Evolutionary conservation across 2,113 vertebrate species (phyloP), one percentile per base, ranked within the genome.

Genomic region (Gavia stellata): DNA sequence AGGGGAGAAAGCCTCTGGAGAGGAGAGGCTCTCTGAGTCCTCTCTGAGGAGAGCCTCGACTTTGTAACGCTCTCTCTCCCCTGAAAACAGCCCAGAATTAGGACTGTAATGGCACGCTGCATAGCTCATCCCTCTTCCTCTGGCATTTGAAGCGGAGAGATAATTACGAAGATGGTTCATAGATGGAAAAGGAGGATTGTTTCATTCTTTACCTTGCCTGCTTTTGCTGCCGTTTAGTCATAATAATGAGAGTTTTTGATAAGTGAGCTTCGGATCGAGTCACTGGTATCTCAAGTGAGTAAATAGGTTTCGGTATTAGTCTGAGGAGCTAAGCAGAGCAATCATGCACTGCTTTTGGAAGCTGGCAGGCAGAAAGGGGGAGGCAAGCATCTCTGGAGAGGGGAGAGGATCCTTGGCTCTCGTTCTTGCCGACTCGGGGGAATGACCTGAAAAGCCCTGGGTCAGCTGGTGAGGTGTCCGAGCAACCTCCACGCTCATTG

Each of bases 151-250:
- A 85, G 87, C 85, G 86, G n/a, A 83, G 45, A 95, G 62, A 33
- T 75, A 78, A 83, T 92, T 92, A 81, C 40, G 62, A 73, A 85
- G 91, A 90, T 86, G 42, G 86, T 77, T 95, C 81, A 70, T 85
- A 90, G 94, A 90, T 78, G 87, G 88, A 16, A 91, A 91, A 93
- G 72, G 67, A 79, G 31, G 84, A 70, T 81, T 59, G 45, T 88
- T 95, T 91, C 81, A 44, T 7, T 90, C 90, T 92, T 89, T 89
- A 94, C 86, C 77, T 95, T 92, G 86, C 92, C 59, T 59, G 91
- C 78, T 97, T 94, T 92, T 95, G 86, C 89, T 95, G 97, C 91
- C 78, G 87, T 92, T 97, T 95, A 97, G 95, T 96, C 96, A 97
- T 94, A 86, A 58, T 95, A 89, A 95, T 52, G 92, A 80, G 92